These are phyloP conservation scores for Petroica traversi DNA, from an alignment of 2,113 vertebrate species.

Conservation along the genomic window DNA sequence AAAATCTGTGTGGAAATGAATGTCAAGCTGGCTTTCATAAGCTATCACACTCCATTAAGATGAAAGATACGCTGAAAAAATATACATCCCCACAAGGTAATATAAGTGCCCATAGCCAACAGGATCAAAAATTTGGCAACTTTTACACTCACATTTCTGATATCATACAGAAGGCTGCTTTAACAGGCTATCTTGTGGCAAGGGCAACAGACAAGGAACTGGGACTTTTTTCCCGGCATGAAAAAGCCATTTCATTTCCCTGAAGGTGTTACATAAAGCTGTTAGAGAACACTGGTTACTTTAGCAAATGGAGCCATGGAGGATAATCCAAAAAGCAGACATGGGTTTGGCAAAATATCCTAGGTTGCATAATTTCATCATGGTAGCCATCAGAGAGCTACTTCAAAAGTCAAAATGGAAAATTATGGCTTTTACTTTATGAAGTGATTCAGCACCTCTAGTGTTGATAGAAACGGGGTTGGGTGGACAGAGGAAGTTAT, in stretches of 20 bases:
- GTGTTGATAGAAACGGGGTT: not conserved
- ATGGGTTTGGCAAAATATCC: not conserved
- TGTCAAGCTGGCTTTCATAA: not conserved
- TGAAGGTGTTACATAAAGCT: not conserved
- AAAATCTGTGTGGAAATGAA: not conserved
- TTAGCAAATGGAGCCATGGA: not conserved
- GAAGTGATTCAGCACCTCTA: not conserved
- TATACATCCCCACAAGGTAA: not conserved
- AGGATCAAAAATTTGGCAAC: not conserved
- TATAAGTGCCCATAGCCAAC: not conserved
- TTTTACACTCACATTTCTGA: not conserved
- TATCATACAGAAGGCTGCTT: not conserved
- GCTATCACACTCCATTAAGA: not conserved
- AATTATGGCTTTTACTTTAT: not conserved
- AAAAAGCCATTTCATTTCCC: conserved; percentile 26
- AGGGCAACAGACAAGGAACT: not conserved
- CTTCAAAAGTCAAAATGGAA: not conserved
- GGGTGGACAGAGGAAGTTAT: not conserved
- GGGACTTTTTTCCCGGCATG: not conserved
- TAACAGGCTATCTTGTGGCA: not conserved
- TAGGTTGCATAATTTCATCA: not conserved
- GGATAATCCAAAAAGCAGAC: conserved; percentile 19
- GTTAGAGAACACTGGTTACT: not conserved
- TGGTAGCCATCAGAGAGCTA: not conserved
- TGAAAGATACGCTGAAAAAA: not conserved